These are phyloP conservation scores for Myioborus melanocephalus DNA, from an alignment of 2,797 vertebrate species.

Conservation along the genomic window DNA sequence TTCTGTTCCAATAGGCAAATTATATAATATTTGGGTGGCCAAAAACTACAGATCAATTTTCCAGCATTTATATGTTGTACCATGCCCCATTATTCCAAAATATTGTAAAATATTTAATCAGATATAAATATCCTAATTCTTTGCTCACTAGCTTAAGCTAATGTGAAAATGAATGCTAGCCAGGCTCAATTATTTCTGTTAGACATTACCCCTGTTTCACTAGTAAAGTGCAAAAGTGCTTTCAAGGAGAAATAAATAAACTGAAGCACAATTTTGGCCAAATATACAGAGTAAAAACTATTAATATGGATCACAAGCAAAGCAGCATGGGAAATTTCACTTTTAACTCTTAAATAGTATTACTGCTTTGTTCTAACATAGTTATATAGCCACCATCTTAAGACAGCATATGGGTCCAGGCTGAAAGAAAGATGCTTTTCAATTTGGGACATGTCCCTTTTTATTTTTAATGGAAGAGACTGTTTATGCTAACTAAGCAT, in stretches of 20 bases:
- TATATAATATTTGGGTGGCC: not conserved
- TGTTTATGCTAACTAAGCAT: not conserved
- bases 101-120: not conserved
- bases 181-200: not conserved
- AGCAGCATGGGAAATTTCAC: not conserved
- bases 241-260: not conserved
- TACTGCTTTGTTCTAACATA: not conserved
- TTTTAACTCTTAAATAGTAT: not conserved
- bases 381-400: not conserved
- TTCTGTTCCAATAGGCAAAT: not conserved
- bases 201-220: not conserved
- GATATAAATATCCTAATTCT: not conserved
- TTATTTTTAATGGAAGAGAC: not conserved
- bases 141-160: not conserved
- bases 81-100: not conserved
- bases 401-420: not conserved
- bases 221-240: not conserved
- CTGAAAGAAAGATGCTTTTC: not conserved
- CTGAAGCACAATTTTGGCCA: not conserved
- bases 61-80: not conserved
- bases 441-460: accelerated
- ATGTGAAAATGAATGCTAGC: not conserved
- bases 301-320: not conserved
- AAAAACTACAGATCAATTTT: not conserved
- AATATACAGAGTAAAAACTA: not conserved